Conservation (phyloP, 23 tunicate species). For the Pegea sp. region DNA sequence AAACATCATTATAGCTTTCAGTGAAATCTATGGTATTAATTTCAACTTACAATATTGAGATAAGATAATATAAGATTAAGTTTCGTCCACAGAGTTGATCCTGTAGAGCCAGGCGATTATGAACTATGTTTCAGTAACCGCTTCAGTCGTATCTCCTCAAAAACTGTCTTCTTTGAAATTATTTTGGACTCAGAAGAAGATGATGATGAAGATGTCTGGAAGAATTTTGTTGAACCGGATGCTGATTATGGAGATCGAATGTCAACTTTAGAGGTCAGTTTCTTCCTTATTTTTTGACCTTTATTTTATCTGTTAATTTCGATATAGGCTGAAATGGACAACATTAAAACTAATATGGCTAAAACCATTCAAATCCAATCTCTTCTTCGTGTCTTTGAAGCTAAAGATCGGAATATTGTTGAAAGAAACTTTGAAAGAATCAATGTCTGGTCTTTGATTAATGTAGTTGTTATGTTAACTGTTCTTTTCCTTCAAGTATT, state of each 20-base stretch:
- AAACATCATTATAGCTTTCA: too few species aligned
- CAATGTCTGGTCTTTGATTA: slow-evolving; percentile 66
- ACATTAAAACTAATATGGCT: slow-evolving; percentile 44
- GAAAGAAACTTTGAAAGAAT: slow-evolving; percentile 62
- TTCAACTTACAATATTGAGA: too few species aligned
- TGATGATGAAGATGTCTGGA: slow-evolving; percentile 61
- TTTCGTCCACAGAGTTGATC: slow-evolving; percentile 62
- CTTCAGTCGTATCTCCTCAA: slow-evolving; percentile 74
- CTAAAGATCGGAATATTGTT: slow-evolving; percentile 64
- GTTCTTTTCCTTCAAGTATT: slow-evolving; percentile 60
- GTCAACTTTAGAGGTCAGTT: slow-evolving; percentile 37
- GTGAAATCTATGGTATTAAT: too few species aligned
- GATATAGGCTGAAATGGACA: slow-evolving; percentile 29
- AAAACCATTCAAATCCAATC: slow-evolving; percentile 67
- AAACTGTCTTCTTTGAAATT: slow-evolving; percentile 80
- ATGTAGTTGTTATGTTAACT: slow-evolving; percentile 47
- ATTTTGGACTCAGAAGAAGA: slow-evolving; percentile 52
- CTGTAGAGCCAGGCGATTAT: slow-evolving; percentile 70
- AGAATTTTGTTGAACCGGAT: slow-evolving; percentile 52
- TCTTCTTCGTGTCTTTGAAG: slow-evolving; percentile 50
- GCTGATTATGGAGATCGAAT: slow-evolving; percentile 58
- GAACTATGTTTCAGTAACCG: slow-evolving; percentile 82
- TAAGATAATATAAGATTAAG: too few species aligned
- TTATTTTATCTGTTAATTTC: not conserved
- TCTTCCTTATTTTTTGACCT: not conserved